Conservation (phyloP, 1,140 invertebrate genomes). For the Coenobita brevimanus region DNA sequence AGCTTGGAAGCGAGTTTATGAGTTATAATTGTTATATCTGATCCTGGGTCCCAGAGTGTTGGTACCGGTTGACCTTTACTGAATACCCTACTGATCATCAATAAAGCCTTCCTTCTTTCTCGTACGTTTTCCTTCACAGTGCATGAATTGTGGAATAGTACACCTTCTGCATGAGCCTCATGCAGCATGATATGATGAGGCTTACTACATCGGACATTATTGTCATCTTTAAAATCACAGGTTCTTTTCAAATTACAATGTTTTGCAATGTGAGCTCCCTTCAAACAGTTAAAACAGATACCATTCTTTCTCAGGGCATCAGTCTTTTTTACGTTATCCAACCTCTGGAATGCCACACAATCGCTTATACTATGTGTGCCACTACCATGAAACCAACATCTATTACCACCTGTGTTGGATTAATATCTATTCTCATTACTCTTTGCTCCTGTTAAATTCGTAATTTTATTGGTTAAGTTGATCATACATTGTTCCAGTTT, state of each 20-base stretch:
- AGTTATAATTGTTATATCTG: slow-evolving; percentile 17
- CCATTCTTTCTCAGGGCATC: background rate
- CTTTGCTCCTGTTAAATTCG: background rate
- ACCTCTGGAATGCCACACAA: background rate
- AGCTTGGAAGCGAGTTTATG: background rate
- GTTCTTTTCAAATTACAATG: background rate
- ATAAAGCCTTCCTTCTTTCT: background rate
- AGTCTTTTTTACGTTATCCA: slow-evolving; percentile 12
- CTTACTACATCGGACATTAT: background rate
- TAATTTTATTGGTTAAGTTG: background rate
- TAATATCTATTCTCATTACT: background rate
- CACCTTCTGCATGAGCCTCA: background rate
- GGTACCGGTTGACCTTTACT: background rate
- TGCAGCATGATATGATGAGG: background rate
- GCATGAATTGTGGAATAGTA: background rate
- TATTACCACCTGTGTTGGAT: background rate
- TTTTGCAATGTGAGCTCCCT: background rate
- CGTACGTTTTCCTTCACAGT: background rate
- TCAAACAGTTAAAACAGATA: slow-evolving; percentile 24
- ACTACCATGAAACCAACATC: background rate
- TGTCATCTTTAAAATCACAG: background rate
- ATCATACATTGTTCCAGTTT: too few species aligned
- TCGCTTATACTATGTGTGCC: background rate
- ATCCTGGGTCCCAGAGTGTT: slow-evolving; percentile 21
- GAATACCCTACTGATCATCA: slow-evolving; percentile 5